Evolutionary conservation across 2,888 invertebrate genomes (phyloP), one percentile per base, ranked within the genome.

Genomic region (Callimorpha dominula): DNA sequence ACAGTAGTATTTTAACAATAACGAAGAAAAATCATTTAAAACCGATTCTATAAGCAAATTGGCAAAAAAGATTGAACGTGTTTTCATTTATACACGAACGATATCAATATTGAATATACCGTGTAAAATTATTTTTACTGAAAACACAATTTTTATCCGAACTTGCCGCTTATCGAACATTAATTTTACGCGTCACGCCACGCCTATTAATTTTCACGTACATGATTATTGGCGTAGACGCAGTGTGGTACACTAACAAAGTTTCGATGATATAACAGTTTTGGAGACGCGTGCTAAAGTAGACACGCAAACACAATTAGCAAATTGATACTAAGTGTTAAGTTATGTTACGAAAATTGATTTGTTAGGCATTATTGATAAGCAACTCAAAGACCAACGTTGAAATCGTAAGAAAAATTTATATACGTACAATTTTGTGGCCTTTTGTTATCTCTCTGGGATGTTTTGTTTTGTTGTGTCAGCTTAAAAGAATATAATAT

Each of bases 181-280:
- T 85, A 87, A 87, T 88, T 88, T 86, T 79, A 80, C 81, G 83
- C 83, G 80, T 79, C 80, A 81, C 79, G 83, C 82, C 81, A 82
- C 78, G 84, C 78, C 73, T 80, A 82, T 83, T 84, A 82, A 82
- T 84, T 82, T 79, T 70, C 52, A 70, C 43, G 70, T 52, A 68
- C 57, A 63, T 42, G 63, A 50, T 63, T 60, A 64, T 64, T 43
- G 70, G 50, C 62, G 69, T 62, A 69, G n/a, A 62, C 69, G 69
- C 69, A 62, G 15, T 63, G 63, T 63, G 60, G 60, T 31, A 60
- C 60, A 60, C 12, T 31, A 17, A 9, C 57, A 60, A 6, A 52
- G 43, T 43, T 40, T 20, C 54, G 68, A 15, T 57, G 68, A 57
- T 57, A 43, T 68, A 68, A 68, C 40, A 57, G 14, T 68, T 68